Evolutionary conservation across 2,113 vertebrate genomes (phyloP).

Genomic region (Myrmophylax atrothorax): DNA sequence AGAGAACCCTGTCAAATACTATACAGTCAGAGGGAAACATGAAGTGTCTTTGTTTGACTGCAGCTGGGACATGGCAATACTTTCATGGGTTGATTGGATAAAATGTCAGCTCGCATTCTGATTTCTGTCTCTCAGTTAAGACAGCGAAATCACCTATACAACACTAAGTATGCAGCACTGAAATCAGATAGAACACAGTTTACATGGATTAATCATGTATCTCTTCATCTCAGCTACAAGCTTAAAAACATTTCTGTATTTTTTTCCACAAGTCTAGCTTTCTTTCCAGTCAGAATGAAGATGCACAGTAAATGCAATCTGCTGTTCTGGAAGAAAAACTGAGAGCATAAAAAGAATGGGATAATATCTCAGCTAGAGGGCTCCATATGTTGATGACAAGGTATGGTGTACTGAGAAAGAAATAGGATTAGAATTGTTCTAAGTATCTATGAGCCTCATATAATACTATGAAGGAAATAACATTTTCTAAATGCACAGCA

Average conservation of each 20-base stretch:
- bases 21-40: neutral
- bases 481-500: constrained; percentile 1
- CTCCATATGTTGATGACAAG: constrained; percentile 59
- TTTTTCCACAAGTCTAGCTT: neutral
- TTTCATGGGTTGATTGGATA: neutral
- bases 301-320: constrained; percentile 40
- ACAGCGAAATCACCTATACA: neutral
- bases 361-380: constrained; percentile 57
- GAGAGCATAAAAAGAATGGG: constrained; percentile 31
- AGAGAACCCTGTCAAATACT: neutral
- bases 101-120: neutral
- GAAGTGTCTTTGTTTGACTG: constrained; percentile 1
- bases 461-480: constrained; percentile 49
- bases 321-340: constrained; percentile 25
- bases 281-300: neutral
- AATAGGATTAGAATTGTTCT: constrained; percentile 51
- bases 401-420: constrained; percentile 29
- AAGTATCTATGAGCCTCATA: constrained; percentile 36
- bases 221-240: neutral
- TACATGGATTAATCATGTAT: neutral
- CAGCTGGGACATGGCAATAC: neutral
- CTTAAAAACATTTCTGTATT: neutral
- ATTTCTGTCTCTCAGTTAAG: neutral
- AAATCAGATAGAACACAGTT: neutral
- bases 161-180: neutral